Evolutionary conservation across 2,888 invertebrate genomes (phyloP).

Genomic region (Auanema freiburgensis): DNA sequence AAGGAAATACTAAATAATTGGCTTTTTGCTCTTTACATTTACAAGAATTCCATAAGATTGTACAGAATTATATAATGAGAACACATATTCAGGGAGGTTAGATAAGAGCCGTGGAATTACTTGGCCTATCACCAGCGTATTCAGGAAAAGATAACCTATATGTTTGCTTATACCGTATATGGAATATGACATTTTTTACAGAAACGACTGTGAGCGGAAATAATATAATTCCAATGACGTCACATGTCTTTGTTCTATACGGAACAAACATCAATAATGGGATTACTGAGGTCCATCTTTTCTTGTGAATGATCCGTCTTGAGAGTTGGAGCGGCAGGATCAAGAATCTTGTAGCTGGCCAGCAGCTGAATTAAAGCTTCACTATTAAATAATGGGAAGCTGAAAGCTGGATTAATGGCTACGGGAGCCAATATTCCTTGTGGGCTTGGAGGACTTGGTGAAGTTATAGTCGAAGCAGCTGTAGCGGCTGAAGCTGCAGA

Average conservation of each 20-base stretch:
- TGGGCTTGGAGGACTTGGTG: constrained; percentile 13
- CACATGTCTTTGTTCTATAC: constrained; percentile 17
- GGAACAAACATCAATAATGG: constrained; percentile 38
- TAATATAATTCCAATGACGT: too few species aligned
- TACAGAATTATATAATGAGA: too few species aligned
- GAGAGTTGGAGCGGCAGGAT: constrained; percentile 2
- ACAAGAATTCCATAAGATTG: too few species aligned
- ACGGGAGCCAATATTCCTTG: constrained; percentile 26
- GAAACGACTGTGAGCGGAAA: too few species aligned
- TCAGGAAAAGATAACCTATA: too few species aligned
- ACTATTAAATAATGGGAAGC: constrained; percentile 17
- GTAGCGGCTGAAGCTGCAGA: not conserved
- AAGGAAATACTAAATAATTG: too few species aligned
- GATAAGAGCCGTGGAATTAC: too few species aligned
- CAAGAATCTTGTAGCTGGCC: constrained; percentile 31
- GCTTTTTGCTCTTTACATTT: too few species aligned
- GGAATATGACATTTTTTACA: too few species aligned
- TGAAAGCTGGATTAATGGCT: constrained; percentile 26
- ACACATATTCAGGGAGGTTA: too few species aligned
- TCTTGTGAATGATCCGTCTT: constrained; percentile 23
- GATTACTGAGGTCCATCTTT: constrained; percentile 24
- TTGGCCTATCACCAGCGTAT: too few species aligned
- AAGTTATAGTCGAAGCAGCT: constrained; percentile 1
- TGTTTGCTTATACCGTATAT: too few species aligned
- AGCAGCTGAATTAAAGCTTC: constrained; percentile 28